These are phyloP conservation scores for Apodemus sylvaticus DNA, from an alignment of 2,113 vertebrate species.

Conservation along the genomic window DNA sequence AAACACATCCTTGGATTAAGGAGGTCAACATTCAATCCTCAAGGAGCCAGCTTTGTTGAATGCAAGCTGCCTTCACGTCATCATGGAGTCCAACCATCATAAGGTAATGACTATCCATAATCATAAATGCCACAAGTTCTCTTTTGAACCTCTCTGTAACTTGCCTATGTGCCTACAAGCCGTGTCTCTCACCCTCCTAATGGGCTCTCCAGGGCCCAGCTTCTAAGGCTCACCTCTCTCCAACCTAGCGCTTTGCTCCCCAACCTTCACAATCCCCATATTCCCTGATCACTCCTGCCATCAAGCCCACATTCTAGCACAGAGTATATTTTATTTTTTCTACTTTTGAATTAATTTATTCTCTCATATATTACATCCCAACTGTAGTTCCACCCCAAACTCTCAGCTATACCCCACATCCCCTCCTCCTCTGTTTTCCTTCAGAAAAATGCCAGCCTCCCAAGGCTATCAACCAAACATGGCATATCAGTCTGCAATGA, in stretches of 20 bases:
- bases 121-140: not conserved
- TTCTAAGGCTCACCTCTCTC: not conserved
- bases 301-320: not conserved
- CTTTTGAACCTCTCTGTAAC: accelerated
- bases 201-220: not conserved
- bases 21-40: not conserved
- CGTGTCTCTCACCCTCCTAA: not conserved
- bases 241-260: too few relatives aligned
- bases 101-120: not conserved
- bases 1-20: too few relatives aligned
- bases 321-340: not conserved
- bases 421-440: not conserved
- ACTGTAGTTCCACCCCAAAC: not conserved
- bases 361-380: not conserved
- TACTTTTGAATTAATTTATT: not conserved
- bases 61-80: accelerated
- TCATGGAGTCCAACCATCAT: not conserved
- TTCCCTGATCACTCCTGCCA: not conserved
- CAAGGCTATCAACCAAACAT: not conserved
- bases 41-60: not conserved
- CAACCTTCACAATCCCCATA: not conserved
- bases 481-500: not conserved
- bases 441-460: not conserved
- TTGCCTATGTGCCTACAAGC: not conserved
- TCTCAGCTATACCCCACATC: not conserved